Conservation (phyloP, 1,140 invertebrate genomes). For the Pseudomyrmex sp. region DNA sequence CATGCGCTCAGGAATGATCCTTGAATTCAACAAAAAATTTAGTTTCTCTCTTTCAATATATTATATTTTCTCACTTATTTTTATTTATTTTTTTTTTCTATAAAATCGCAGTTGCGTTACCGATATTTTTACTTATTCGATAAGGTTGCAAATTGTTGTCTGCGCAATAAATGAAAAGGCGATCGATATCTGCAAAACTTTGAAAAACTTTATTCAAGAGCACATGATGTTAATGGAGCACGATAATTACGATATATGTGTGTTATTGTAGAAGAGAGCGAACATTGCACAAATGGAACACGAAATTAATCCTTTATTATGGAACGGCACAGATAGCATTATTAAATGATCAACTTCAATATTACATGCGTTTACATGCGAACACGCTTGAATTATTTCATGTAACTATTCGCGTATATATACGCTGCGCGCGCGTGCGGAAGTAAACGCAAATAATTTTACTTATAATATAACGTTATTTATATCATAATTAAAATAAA, state of each 20-base stretch:
- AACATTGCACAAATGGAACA: constrained; percentile 3
- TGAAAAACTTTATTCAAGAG: constrained; percentile 19
- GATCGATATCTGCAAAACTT: background rate
- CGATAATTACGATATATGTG: constrained; percentile 3
- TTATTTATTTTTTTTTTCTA: too few species aligned
- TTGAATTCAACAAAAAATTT: background rate
- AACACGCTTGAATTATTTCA: constrained; percentile 21
- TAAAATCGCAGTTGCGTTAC: too few species aligned
- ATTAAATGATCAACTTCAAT: constrained; percentile 25
- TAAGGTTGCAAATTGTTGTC: background rate
- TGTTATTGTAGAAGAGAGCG: constrained; percentile 17
- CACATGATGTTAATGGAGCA: constrained; percentile 14
- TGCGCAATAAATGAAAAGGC: background rate
- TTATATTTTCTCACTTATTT: too few species aligned
- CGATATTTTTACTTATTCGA: background rate
- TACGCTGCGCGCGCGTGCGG: background rate
- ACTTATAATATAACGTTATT: constrained; percentile 21
- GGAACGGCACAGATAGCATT: constrained; percentile 1
- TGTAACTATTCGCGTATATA: constrained; percentile 3
- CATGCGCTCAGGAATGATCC: background rate
- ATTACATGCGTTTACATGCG: background rate
- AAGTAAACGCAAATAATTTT: constrained; percentile 11
- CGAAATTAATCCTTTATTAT: constrained; percentile 30
- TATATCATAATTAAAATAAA: constrained; percentile 27
- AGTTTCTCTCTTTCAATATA: background rate